These are phyloP conservation scores for Chrysomallon squamiferum DNA, from an alignment of 1,140 invertebrate genomes.

Conservation along the genomic window DNA sequence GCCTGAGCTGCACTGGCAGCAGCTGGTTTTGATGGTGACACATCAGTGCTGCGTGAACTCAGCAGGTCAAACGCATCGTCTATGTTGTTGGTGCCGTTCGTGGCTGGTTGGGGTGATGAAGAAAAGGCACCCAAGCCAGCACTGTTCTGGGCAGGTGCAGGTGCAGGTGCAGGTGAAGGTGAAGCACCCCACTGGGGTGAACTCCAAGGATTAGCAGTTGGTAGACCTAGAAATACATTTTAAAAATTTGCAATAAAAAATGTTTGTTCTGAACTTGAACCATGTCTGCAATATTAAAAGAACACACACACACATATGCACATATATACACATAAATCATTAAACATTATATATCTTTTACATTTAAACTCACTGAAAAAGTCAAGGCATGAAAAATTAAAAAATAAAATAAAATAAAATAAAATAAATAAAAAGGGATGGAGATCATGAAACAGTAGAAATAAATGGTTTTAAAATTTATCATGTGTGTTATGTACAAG, in stretches of 20 bases:
- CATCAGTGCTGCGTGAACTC: slow-evolving; percentile 37
- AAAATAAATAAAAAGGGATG: too few relatives aligned
- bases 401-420: too few relatives aligned
- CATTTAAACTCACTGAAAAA: too few relatives aligned
- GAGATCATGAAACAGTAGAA: too few relatives aligned
- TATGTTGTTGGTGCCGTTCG: slow-evolving; percentile 28
- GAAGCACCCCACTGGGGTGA: slow-evolving; percentile 17
- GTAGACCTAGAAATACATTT: background rate
- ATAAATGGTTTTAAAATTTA: too few relatives aligned
- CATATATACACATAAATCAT: too few relatives aligned
- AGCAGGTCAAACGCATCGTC: slow-evolving; percentile 57
- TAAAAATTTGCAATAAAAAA: background rate
- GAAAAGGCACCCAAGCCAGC: slow-evolving; percentile 23
- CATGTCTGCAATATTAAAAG: background rate
- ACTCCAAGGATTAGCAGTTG: background rate
- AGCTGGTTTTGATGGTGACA: slow-evolving; percentile 34
- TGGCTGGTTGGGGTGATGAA: slow-evolving; percentile 12
- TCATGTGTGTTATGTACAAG: too few relatives aligned
- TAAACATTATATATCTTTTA: too few relatives aligned
- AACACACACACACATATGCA: too few relatives aligned
- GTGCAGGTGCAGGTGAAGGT: slow-evolving; percentile 11
- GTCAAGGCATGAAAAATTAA: too few relatives aligned
- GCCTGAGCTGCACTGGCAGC: slow-evolving; percentile 9
- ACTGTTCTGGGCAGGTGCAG: background rate
- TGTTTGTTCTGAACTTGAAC: background rate